A percentile compares a stretch with the other conserved stretches of the same genome.
These are phyloP conservation scores for Petaurus breviceps DNA, from an alignment of 2,113 vertebrate genomes.

Conservation along the genomic window DNA sequence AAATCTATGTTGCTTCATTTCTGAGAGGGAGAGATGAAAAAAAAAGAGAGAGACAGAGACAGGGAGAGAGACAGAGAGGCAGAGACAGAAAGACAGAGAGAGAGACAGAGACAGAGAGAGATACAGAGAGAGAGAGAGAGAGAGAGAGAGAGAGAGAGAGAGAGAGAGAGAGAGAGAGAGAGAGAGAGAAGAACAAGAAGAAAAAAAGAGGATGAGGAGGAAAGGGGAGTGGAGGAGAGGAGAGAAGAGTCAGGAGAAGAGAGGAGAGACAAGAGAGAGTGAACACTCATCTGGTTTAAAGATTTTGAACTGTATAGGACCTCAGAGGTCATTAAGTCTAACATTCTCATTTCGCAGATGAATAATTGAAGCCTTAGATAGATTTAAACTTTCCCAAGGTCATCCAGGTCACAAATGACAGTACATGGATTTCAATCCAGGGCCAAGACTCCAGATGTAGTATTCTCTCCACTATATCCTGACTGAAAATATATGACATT, in stretches of 20 bases:
- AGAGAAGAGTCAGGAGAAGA: background rate
- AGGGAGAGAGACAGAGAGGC: too few relatives aligned
- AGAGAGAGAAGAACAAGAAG: too few relatives aligned
- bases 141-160: too few relatives aligned
- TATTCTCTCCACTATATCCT: background rate
- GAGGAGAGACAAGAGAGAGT: background rate
- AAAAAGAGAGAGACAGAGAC: too few relatives aligned
- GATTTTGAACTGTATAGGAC: background rate
- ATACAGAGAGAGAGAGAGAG: too few relatives aligned
- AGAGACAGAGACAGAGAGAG: too few relatives aligned
- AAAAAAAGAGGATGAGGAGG: too few relatives aligned
- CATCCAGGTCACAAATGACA: background rate
- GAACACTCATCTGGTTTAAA: background rate
- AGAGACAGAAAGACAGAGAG: too few relatives aligned
- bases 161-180: too few relatives aligned
- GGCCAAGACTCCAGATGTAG: background rate
- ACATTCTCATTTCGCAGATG: background rate
- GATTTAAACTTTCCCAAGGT: background rate
- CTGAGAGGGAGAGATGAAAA: slow-evolving; percentile 14
- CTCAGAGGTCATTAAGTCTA: background rate
- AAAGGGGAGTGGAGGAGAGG: too few relatives aligned
- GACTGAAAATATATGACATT: slow-evolving; percentile 56
- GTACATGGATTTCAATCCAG: background rate
- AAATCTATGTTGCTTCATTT: background rate
- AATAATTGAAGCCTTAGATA: background rate